Evolutionary conservation across 2,113 vertebrate genomes (phyloP), one percentile per base, ranked within the genome.

Genomic region (Ptyas mucosa): DNA sequence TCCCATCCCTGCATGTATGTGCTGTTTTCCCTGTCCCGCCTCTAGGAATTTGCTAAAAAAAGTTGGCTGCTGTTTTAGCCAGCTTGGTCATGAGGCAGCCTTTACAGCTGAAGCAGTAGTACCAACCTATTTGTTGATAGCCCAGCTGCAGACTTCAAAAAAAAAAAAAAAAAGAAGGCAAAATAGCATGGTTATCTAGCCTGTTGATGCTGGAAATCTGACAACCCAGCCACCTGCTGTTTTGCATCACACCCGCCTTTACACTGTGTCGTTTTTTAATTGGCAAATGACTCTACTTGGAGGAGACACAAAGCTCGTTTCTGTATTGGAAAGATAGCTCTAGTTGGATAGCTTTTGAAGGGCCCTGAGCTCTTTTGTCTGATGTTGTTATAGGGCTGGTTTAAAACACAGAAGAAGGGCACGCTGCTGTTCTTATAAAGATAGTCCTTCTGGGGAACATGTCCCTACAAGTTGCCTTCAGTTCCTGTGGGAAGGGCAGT

Each of bases 361-460:
- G 95, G 93, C 91, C 34, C 89, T 86, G 94, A 87, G 49, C 5
- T 93, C 94, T 88, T 95, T 61, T 96, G 26, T 0, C 57, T 34
- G 26, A 29, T 92, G 61, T 95, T 95, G 95, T 94, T 95, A 92
- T 15, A 87, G 87, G 12, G 0, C 91, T 93, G 95, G 95, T 29
- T 58, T 96, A 95, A 92, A 6, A 92, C 89, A 85, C 85, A 94
- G 57, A 39, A 91, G 39, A 24, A 89, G 93, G 93, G 75, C 34
- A 64, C 52, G 34, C 86, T 93, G 58, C 61, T 88, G 18, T 9
- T 20, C 85, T 93, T 39, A 0, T 1, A 0, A 23, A 91, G 58
- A 64, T 85, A 0, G 2, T 85, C 39, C 57, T 92, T 57, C n/a
- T 39, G 43, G 29, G 34, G 52, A 85, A 51, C 53, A 34, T 87